Evolutionary conservation across 2,113 vertebrate genomes (phyloP), one percentile per base, ranked within the genome.

Genomic region (Mungos mungo): DNA sequence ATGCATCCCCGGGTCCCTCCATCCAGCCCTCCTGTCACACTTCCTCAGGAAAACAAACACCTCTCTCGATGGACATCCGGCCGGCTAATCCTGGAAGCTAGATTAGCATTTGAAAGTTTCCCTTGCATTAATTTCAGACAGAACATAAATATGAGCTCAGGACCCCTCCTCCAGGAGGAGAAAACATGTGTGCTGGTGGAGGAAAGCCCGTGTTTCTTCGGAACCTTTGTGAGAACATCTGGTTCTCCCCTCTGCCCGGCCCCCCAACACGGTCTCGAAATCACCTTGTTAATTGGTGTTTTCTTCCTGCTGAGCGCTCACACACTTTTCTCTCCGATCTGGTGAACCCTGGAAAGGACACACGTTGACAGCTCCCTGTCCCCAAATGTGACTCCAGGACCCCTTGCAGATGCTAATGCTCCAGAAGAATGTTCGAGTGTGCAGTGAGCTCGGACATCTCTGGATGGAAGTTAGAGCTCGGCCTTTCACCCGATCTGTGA

Each of bases 101-200:
- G 63, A 98, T 98, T 98, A 96, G 18, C 87, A 82, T 98, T 92
- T 98, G 87, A 98, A 98, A 98, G 98, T 84, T 83, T 97, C 93
- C 97, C 41, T 92, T 98, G 97, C 93, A 97, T 98, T 98, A 97
- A 96, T 98, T 96, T 98, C 95, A 98, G 97, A 98, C 65, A 27
- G 54, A 98, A 98, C 96, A 88, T 96, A 97, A 92, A 98, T 98
- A 95, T 10, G 93, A 96, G 95, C 65, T 88, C 71, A 66, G 82
- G 97, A 86, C 91, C 84, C 95, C 97, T 97, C 95, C 96, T 79
- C 96, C 63, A 94, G 94, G 94, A 96, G 86, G 92, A 96, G 90
- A 83, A 98, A 98, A 96, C 96, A 97, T 90, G 97, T 97, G 96
- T 94, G 96, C 88, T 97, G 93, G 92, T 94, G 25, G 52, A 90